Conservation (phyloP, 2,797 vertebrate genomes). For the Alfaro cultratus region DNA sequence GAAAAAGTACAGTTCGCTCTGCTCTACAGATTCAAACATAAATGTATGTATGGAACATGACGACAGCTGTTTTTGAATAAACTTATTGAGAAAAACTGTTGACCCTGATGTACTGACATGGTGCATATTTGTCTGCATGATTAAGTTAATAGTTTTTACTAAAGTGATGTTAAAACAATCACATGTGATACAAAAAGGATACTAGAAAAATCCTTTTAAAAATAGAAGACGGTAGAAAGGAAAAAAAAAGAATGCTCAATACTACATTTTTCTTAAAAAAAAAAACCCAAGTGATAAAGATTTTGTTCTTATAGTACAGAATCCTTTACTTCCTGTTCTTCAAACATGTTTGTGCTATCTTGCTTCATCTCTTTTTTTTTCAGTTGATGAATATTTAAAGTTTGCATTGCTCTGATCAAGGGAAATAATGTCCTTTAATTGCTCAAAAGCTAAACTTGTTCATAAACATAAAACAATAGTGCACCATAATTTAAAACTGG, state of each 20-base stretch:
- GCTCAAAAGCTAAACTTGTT: background rate
- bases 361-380: background rate
- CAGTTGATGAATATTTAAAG: background rate
- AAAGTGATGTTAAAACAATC: background rate
- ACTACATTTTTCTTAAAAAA: background rate
- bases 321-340: background rate
- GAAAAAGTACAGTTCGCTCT: slow-evolving; percentile 45
- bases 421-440: background rate
- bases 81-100: slow-evolving; percentile 44
- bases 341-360: background rate
- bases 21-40: slow-evolving; percentile 59
- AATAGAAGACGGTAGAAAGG: background rate
- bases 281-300: background rate
- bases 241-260: background rate
- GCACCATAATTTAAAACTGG: background rate
- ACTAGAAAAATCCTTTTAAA: background rate
- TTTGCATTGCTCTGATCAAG: background rate
- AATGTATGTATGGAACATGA: slow-evolving; percentile 42
- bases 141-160: background rate
- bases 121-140: background rate
- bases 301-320: background rate
- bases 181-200: background rate
- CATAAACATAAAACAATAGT: background rate
- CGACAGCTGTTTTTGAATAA: slow-evolving; percentile 74
- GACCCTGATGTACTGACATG: slow-evolving; percentile 7